Conservation (phyloP, 2,113 vertebrate genomes). For the Paramormyrops kingsleyae region DNA sequence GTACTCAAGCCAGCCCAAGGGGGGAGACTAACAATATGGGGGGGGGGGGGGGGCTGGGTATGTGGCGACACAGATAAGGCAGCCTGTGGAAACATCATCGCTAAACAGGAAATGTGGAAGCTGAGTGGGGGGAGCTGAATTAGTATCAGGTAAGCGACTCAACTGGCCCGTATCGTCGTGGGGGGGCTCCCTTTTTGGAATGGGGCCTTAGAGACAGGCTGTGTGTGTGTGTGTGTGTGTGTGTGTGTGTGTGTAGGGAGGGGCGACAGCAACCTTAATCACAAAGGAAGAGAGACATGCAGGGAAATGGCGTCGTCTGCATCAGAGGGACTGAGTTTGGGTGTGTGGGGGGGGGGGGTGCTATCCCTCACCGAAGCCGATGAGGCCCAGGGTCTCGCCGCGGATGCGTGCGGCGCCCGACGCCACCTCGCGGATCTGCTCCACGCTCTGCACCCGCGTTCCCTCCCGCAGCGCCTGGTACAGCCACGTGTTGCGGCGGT, state of each 20-base stretch:
- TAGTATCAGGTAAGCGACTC: neutral
- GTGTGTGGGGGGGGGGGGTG: neutral
- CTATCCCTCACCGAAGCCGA: conserved; percentile 77
- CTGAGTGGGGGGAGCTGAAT: neutral
- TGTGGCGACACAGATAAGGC: neutral
- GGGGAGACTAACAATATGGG: neutral
- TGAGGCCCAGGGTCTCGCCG: conserved; percentile 90
- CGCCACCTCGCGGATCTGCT: conserved; percentile 92
- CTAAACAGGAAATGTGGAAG: too few relatives aligned
- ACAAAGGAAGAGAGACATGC: neutral
- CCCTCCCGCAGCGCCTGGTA: conserved; percentile 95
- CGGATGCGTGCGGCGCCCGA: conserved; percentile 88
- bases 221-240: neutral
- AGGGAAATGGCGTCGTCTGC: neutral
- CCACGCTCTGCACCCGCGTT: conserved; percentile 90
- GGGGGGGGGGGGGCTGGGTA: neutral
- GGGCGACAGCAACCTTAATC: neutral
- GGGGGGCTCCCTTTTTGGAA: neutral
- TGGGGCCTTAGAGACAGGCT: neutral
- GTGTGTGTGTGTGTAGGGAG: neutral
- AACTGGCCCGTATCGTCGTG: neutral
- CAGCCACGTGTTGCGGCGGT: conserved; percentile 97
- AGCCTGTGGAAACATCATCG: neutral
- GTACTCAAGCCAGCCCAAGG: too few relatives aligned
- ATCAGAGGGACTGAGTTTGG: neutral